A percentile compares a stretch with the other conserved stretches of the same genome.
These are phyloP conservation scores for Heliornis fulica DNA, from an alignment of 2,113 vertebrate genomes.

Conservation along the genomic window DNA sequence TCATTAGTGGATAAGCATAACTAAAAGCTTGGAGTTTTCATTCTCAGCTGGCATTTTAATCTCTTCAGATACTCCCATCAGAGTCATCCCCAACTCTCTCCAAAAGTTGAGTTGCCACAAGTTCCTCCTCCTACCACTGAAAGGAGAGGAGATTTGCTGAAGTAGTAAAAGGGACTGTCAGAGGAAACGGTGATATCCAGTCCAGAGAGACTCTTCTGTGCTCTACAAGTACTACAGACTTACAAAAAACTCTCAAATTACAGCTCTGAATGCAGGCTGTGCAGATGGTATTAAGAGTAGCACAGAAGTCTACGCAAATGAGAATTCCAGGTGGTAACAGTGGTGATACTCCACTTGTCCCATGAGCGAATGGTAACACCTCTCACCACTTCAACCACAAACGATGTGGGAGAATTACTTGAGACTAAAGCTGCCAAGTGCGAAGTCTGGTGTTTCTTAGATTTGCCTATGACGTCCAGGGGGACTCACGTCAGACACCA, in stretches of 20 bases:
- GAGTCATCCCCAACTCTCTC: neutral
- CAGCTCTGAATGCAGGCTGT: accelerated
- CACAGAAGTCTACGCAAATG: neutral
- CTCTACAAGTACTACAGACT: neutral
- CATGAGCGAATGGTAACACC: neutral
- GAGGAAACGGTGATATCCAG: neutral
- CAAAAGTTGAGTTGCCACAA: neutral
- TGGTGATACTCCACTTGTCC: neutral
- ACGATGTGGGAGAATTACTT: neutral
- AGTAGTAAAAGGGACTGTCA: neutral
- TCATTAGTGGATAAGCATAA: neutral
- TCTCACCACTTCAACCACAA: neutral
- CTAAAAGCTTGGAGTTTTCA: neutral
- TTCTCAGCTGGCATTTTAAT: neutral
- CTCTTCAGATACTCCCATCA: neutral
- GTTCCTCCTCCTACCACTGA: neutral
- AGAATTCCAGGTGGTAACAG: neutral
- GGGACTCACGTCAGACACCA: neutral
- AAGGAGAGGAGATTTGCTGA: neutral
- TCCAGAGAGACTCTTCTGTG: neutral
- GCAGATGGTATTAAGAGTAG: neutral
- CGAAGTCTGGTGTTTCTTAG: neutral
- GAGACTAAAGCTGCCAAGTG: neutral
- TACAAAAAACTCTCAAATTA: neutral
- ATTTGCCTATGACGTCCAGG: neutral